Evolutionary conservation across 2,888 invertebrate species (phyloP), one percentile per base, ranked within the genome.

Genomic region (Nemoura dubitans): DNA sequence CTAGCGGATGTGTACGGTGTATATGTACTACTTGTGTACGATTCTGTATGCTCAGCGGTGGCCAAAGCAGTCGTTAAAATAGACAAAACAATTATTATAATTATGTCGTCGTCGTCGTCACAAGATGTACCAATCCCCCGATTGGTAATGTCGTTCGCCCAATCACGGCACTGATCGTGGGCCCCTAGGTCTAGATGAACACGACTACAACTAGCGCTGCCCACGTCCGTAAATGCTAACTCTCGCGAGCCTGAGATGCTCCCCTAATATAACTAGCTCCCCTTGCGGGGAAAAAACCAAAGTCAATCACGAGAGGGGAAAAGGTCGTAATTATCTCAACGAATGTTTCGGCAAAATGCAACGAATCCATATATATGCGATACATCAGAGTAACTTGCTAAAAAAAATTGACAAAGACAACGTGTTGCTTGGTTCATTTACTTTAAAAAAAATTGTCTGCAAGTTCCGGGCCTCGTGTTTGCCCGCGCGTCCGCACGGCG

Each of bases 341-440:
- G 30, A 81, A 59, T 59, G 6, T 59, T 59, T 59, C 59, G 59
- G 28, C 59, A 76, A 76, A 84, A 76, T 84, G 84, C 84, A 84
- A 84, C 84, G 84, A 84, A 84, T 59, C 29, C 7, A 1, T 26
- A 84, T 36, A n/a, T n/a, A n/a, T n/a, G n/a, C n/a, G n/a, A n/a
- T n/a, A n/a, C n/a, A n/a, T n/a, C n/a, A n/a, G n/a, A 28, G n/a
- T 83, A 42, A 29, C 27, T 21, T 81, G 28, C n/a, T n/a, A n/a
- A 30, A 30, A 7, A 21, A 59, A 59, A 59, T 59, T 59, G 16
- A 59, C 59, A 59, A 3, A 21, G 59, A 10, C 59, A 14, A 10
- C 21, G 59, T 59, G 59, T 59, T 59, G 10, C 14, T 16, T 59
- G 2, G 3, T 59, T 59, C 2, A 6, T 36, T 36, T 36, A 6